Evolutionary conservation across 2,888 invertebrate species (phyloP).

Genomic region (Hetaerina titia): DNA sequence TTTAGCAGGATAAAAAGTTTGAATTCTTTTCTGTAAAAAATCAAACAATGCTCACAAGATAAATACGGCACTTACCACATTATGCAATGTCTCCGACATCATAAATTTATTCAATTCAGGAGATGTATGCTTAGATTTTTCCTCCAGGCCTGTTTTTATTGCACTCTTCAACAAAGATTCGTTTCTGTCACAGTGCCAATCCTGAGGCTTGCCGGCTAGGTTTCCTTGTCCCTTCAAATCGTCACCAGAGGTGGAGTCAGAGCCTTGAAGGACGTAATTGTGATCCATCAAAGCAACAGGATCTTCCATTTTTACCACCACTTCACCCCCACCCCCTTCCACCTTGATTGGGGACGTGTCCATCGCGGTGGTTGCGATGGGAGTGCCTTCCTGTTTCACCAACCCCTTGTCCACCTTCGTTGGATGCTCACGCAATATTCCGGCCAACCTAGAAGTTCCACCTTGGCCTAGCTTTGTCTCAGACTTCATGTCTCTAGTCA

Average conservation of each 20-base stretch:
- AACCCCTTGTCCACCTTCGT: not conserved
- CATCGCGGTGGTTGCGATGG: not conserved
- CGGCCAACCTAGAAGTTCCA: not conserved
- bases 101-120: slow-evolving; percentile 69
- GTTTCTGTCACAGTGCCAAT: slow-evolving; percentile 23
- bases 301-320: not conserved
- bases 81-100: slow-evolving; percentile 69
- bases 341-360: not conserved
- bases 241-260: not conserved
- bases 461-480: not conserved
- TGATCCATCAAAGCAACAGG: slow-evolving; percentile 59
- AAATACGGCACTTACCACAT: slow-evolving; percentile 68
- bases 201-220: not conserved
- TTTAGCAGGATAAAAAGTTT: not conserved
- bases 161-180: slow-evolving; percentile 51
- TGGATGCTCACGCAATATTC: slow-evolving; percentile 7
- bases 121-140: slow-evolving; percentile 44
- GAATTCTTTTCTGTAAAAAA: not conserved
- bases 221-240: not conserved
- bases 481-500: not conserved
- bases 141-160: slow-evolving; percentile 25
- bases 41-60: not conserved
- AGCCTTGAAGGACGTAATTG: slow-evolving; percentile 38
- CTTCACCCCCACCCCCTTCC: not conserved
- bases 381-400: not conserved